Base-by-base conservation (phyloP, 53 echinoderm and acorn worm genomes). In the Echinarachnius parma region DNA sequence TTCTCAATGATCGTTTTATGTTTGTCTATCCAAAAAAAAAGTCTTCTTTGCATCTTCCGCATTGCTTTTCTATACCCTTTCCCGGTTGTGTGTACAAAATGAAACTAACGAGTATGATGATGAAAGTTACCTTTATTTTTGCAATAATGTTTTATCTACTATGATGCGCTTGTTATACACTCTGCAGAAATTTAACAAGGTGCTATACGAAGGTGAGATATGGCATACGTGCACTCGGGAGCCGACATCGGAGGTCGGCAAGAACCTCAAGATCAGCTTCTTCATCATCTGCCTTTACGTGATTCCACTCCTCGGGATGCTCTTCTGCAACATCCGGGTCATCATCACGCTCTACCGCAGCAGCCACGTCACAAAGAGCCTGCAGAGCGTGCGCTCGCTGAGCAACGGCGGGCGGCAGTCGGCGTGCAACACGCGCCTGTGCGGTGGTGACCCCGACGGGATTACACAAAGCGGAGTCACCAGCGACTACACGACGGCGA, bases 241-340 rank as follows among this genome's bases (percentile, higher is more conserved):
- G 2, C 19, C 53, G 2, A 1, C 50, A 32, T 21, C 52, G 1
- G 5, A 29, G 9, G 29, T 23, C 0, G 35, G 53, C 21, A 21
- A 22, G 16, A 18, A 35, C n/a, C 21, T 68, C 24, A 68, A 68
- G 31, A 30, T 23, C 9, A 23, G 9, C 16, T 68, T 16, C 68
- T 50, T 68, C 34, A 21, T 68, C 53, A 37, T 28, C 14, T 47
- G 32, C 1, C 68, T 68, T 0, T 68, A 68, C 34, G 31, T 20
- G 48, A 29, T 68, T 19, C 68, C 68, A 47, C 52, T 68, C 2
- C 2, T 68, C 9, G 68, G 68, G 0, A 68, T 68, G 68, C 9
- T 72, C 26, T 56, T 72, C 74, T 72, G 74, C 29, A 72, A 72
- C 74, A 46, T 72, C 39, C 42, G 42, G 57, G 74, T 72, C 1